Base-by-base conservation (phyloP, 1,140 invertebrate genomes). In the Pseudomyrmex pallidus region DNA sequence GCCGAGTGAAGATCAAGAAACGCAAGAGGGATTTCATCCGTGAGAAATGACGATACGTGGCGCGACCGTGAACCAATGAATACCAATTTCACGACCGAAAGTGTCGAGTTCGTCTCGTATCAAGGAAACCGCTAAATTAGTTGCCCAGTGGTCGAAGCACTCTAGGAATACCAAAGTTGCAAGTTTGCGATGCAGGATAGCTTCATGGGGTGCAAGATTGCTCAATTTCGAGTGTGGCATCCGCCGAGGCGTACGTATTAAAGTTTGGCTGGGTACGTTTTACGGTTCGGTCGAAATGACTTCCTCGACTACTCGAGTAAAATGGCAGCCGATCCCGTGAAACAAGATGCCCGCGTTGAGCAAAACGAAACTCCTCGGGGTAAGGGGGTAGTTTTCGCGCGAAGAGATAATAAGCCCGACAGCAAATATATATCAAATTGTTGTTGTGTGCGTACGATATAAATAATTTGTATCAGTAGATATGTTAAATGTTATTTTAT, bases 131-230 rank as follows among this genome's bases (percentile, higher is more conserved):
- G 72, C 76, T 80, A 80, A 80, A 80, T 80, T 80, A 80, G 78
- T 82, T 82, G 68, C 70, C 72, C 78, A 74, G 78, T 82, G 78
- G 78, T 73, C 78, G 70, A 82, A 70, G 70, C 56, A 82, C 78
- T 80, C 76, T 80, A 80, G 76, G 76, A 80, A 80, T 80, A 80
- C 76, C 76, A 72, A 80, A 80, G 76, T 80, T 80, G 76, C 76
- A 80, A 80, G 76, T 80, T 80, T 80, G 76, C 54, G 76, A 80
- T 80, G 76, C 44, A 80, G 66, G 76, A 80, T 80, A 80, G 76
- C 76, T 80, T 80, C 76, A 80, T 80, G 66, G 76, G 76, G 76
- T 80, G 76, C 76, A 80, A 80, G 76, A 80, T 80, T 74, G 70
- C 72, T 82, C 78, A 82, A 82, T 82, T 82, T 82, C 78, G 48